Evolutionary conservation across 2,113 vertebrate species (phyloP).

Genomic region (Ploceus nigricollis): DNA sequence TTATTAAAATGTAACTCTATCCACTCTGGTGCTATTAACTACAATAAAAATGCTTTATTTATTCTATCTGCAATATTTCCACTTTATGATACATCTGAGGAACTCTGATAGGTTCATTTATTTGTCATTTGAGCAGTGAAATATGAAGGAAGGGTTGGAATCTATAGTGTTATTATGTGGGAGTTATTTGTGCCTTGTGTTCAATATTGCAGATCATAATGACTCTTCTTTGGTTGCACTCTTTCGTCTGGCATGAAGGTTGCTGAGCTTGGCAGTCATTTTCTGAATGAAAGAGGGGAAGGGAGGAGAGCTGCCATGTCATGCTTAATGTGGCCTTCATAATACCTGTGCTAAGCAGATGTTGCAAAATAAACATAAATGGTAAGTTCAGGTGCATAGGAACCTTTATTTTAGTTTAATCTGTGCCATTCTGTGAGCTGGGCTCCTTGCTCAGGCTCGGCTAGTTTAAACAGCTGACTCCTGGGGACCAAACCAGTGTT

Average conservation of each 20-base stretch:
- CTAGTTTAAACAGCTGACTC: background rate
- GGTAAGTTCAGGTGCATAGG: background rate
- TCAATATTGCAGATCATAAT: background rate
- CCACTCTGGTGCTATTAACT: slow-evolving; percentile 18
- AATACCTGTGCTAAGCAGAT: background rate
- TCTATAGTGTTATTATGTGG: slow-evolving; percentile 28
- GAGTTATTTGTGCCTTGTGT: slow-evolving; percentile 38
- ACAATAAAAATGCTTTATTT: slow-evolving; percentile 59
- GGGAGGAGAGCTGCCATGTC: background rate
- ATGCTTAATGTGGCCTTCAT: background rate
- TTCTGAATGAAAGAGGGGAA: background rate
- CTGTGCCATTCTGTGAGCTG: background rate
- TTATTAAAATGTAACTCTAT: slow-evolving; percentile 49
- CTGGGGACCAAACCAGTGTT: background rate
- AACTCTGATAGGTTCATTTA: slow-evolving; percentile 46
- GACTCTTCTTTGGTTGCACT: slow-evolving; percentile 8
- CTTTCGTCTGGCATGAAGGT: background rate
- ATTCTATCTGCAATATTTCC: slow-evolving; percentile 44
- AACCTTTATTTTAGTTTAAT: background rate
- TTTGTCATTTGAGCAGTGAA: slow-evolving; percentile 52
- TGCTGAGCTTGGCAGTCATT: background rate
- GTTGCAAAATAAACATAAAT: background rate
- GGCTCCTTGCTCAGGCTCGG: background rate
- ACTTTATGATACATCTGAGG: slow-evolving; percentile 15
- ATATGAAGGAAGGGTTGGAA: slow-evolving; percentile 32